Conservation (phyloP, 2,113 vertebrate species). For the Peromyscus leucopus region DNA sequence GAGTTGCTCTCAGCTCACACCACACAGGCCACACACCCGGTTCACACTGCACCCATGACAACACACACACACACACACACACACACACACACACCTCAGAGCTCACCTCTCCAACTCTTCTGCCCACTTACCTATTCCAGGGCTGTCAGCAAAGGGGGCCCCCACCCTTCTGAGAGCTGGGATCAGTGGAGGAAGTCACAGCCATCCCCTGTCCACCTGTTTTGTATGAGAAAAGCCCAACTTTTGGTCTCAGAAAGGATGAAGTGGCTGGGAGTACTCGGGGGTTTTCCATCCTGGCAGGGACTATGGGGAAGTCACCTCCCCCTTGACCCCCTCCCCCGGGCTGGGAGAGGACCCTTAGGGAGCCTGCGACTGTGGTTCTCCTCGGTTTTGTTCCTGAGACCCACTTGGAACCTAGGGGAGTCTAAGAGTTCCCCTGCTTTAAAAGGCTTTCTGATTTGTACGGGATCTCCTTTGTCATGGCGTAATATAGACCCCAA, state of each 20-base stretch:
- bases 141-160: too few relatives aligned
- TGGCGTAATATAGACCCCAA: neutral
- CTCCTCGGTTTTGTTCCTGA: neutral
- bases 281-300: neutral
- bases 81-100: too few relatives aligned
- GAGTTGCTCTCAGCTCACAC: neutral
- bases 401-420: too few relatives aligned
- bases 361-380: neutral
- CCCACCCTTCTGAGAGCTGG: neutral
- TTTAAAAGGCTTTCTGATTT: too few relatives aligned
- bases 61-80: too few relatives aligned
- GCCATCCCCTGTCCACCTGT: accelerated
- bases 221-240: neutral
- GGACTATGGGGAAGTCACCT: neutral
- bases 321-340: neutral
- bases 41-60: too few relatives aligned
- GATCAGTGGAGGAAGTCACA: too few relatives aligned
- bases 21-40: too few relatives aligned
- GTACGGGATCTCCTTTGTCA: neutral
- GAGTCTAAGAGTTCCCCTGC: neutral
- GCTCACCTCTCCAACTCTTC: too few relatives aligned
- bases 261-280: accelerated
- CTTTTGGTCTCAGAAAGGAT: neutral
- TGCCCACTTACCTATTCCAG: too few relatives aligned
- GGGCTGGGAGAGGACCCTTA: neutral